Conservation (phyloP, 2,888 invertebrate species). For the Apocheima hispidaria region DNA sequence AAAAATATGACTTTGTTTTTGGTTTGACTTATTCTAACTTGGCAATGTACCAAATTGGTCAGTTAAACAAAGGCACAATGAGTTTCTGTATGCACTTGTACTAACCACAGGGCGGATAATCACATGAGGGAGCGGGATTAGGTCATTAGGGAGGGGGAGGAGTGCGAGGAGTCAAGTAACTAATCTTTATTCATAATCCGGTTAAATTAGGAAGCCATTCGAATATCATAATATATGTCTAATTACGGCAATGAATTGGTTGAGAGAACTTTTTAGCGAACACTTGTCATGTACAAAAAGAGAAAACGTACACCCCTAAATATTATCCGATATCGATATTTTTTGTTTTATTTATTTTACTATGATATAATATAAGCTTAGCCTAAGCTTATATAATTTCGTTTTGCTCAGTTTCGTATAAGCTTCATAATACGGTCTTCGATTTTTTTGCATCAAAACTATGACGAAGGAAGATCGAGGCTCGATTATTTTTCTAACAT, state of each 20-base stretch:
- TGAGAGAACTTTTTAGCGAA: too few relatives aligned
- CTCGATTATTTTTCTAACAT: too few relatives aligned
- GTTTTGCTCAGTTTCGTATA: too few relatives aligned
- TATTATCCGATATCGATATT: too few relatives aligned
- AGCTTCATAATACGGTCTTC: too few relatives aligned
- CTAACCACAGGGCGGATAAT: slow-evolving; percentile 20
- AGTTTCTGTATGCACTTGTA: slow-evolving; percentile 12
- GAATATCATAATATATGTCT: slow-evolving; percentile 50
- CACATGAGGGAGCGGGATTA: slow-evolving; percentile 22
- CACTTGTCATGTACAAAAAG: too few relatives aligned
- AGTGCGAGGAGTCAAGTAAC: slow-evolving; percentile 42
- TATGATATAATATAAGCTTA: too few relatives aligned
- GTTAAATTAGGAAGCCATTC: slow-evolving; percentile 57
- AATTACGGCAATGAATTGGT: slow-evolving; percentile 46
- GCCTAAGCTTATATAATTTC: too few relatives aligned
- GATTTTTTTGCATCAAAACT: too few relatives aligned
- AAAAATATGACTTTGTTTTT: background rate
- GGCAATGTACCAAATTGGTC: slow-evolving; percentile 25
- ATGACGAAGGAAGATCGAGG: too few relatives aligned
- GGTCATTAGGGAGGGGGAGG: slow-evolving; percentile 34
- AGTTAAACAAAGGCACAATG: slow-evolving; percentile 22
- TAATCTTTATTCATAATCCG: slow-evolving; percentile 55
- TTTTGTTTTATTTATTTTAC: too few relatives aligned
- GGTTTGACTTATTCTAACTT: background rate
- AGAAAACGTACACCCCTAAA: too few relatives aligned